Evolutionary conservation across 2,113 vertebrate genomes (phyloP).

Genomic region (Gymnobelideus leadbeateri): DNA sequence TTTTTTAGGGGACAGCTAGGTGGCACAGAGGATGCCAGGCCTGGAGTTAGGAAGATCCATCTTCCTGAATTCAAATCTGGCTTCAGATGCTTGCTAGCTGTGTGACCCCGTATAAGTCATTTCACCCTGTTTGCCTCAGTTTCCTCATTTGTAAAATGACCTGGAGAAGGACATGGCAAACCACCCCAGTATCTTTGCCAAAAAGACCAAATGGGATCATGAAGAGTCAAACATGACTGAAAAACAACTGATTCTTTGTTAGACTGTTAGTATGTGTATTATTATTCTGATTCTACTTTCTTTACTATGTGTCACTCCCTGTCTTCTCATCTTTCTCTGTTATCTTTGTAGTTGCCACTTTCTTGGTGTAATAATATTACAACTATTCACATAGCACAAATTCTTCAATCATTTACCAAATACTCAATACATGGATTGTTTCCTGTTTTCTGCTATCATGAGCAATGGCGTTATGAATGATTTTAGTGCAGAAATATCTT

Average conservation of each 20-base stretch:
- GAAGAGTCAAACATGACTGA: background rate
- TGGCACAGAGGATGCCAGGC: too few relatives aligned
- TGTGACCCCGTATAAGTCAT: background rate
- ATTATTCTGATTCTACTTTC: background rate
- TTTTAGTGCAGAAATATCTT: background rate
- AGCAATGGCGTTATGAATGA: background rate
- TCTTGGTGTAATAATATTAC: background rate
- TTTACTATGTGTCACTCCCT: background rate
- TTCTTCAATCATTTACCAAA: background rate
- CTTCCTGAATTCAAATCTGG: background rate
- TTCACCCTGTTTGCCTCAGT: background rate
- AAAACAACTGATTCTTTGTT: background rate
- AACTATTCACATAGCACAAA: background rate
- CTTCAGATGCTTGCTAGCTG: background rate
- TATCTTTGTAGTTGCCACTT: background rate
- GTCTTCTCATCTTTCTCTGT: background rate
- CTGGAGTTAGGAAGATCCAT: background rate
- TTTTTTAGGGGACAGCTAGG: background rate
- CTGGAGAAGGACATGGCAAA: background rate
- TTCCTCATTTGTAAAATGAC: background rate
- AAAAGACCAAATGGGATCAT: background rate
- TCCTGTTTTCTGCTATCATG: background rate
- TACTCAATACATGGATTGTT: background rate
- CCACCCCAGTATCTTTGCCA: background rate
- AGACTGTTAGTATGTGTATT: background rate